Base-by-base conservation (phyloP, 2,888 invertebrate species). In the Thymelicus acteon region DNA sequence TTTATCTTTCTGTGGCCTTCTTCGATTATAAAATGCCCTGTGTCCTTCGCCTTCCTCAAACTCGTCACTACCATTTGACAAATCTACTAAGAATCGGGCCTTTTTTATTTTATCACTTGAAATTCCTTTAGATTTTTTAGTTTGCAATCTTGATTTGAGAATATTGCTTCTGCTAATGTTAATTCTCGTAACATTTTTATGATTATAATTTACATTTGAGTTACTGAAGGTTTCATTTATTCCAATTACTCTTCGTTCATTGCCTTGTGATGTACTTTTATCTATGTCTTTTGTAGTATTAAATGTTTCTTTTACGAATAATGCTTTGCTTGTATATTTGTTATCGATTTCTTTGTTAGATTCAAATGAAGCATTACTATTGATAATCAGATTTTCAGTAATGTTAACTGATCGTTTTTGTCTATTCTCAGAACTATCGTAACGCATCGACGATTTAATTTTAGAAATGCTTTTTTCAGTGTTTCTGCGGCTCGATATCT, bases 31-130 rank as follows among this genome's bases (percentile, higher is more conserved):
- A 48, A 12, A 66, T 0, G 3, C 6, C 47, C 44, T 7, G 4
- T 12, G 85, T 65, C 88, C 88, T 72, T 88, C 89, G 0, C 82
- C 81, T 0, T 86, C 84, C 1, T 60, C 70, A 0, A 80, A 44
- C 0, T 88, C 80, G 7, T 73, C 84, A 6, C 77, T 79, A 19
- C 12, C 40, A 0, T 72, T 76, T 0, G 72, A 78, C 64, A 79
- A 75, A 49, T 79, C 78, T 0, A 75, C 70, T 1, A 74, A 76
- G 37, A 77, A 74, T 13, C 73, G 78, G 52, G 75, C 48, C 31
- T 37, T 63, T 10, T 6, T 57, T 63, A 49, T 69, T 58, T 68
- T 68, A 7, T 68, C 68, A 48, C 49, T 69, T 7, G 37, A 24
- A 15, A 44, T 31, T 4, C 2, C 24, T 48, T 69, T 69, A 39